Evolutionary conservation across 2,113 vertebrate species (phyloP).

Genomic region (Hymenochirus boettgeri): DNA sequence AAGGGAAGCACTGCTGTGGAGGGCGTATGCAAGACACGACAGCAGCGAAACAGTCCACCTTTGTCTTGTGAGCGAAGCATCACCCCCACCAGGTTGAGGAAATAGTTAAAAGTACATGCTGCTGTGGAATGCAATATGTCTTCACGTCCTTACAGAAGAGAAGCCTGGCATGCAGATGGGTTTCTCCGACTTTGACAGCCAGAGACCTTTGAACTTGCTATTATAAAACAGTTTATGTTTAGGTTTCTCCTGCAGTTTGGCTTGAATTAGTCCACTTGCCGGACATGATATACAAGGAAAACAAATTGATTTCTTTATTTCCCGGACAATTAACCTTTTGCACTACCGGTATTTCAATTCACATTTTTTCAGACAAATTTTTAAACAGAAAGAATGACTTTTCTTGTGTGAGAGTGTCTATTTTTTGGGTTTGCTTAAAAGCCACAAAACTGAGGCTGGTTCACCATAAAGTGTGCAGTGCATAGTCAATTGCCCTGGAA

Average conservation of each 20-base stretch:
- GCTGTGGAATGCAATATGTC: neutral
- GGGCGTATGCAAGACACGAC: neutral
- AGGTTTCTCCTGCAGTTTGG: constrained; percentile 64
- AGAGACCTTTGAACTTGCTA: constrained; percentile 74
- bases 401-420: neutral
- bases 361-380: no score
- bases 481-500: no score
- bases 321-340: constrained; percentile 19
- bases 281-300: constrained; percentile 48
- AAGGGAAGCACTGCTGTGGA: neutral
- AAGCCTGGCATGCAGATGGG: constrained; percentile 63
- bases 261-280: constrained; percentile 65
- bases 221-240: constrained; percentile 69
- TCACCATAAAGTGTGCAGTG: no score
- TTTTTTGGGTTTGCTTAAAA: no score
- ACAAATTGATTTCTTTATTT: constrained; percentile 40
- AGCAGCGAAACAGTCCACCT: constrained; percentile 57
- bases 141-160: constrained; percentile 43
- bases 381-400: no score
- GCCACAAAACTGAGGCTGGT: no score
- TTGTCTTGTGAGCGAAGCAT: no score
- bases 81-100: constrained; percentile 43
- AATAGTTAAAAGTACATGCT: constrained; percentile 19
- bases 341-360: no score
- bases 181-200: constrained; percentile 56